A percentile compares a stretch with the other conserved stretches of the same genome.
Conservation (phyloP, 2,888 invertebrate species). For the Rhaphigaster nebulosa region DNA sequence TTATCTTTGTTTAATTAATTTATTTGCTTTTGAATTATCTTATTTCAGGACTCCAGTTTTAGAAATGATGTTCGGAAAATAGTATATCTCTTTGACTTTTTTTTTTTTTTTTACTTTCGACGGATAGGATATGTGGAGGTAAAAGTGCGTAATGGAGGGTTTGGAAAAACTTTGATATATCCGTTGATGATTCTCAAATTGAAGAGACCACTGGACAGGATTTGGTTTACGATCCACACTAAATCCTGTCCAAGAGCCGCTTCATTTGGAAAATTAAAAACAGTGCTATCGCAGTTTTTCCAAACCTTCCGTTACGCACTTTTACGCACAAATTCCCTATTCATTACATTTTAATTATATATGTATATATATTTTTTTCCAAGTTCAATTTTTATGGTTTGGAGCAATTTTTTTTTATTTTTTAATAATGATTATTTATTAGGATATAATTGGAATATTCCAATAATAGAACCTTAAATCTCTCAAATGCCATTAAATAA, state of each 20-base stretch:
- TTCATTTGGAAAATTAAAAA: no score
- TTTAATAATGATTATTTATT: background rate
- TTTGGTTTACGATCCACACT: no score
- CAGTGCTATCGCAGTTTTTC: no score
- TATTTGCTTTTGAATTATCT: slow-evolving; percentile 12
- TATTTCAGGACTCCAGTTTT: slow-evolving; percentile 40
- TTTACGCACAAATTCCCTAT: no score
- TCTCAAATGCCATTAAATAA: background rate
- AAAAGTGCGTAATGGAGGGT: no score
- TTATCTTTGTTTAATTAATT: background rate
- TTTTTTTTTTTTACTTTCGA: background rate
- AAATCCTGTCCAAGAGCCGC: no score
- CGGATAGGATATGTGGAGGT: no score
- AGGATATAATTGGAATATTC: background rate
- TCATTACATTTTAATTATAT: background rate
- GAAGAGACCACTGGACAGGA: no score
- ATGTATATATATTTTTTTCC: background rate
- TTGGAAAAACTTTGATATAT: no score
- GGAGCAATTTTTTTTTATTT: background rate
- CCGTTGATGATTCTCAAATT: no score
- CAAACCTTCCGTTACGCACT: no score
- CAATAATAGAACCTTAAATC: background rate
- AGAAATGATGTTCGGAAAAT: slow-evolving; percentile 44
- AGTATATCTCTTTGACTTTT: background rate
- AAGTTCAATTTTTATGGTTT: background rate